Percentiles rank a stretch among this genome's conserved stretches.
Conservation (phyloP, 2,888 invertebrate genomes). For the Hedychridium roseum region DNA sequence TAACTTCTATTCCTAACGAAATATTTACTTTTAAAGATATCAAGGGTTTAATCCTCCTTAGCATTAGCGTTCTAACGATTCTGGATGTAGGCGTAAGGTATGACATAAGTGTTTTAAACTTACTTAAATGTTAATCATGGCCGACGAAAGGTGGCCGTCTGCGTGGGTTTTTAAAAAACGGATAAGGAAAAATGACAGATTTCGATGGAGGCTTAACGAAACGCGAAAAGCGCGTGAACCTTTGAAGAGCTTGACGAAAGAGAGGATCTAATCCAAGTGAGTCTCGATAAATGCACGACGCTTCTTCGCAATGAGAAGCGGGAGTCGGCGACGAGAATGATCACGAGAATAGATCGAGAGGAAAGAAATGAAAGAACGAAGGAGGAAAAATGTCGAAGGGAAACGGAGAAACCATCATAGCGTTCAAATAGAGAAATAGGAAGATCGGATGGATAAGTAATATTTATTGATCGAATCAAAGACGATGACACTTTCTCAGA, state of each 20-base stretch:
- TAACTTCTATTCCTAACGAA: conserved; percentile 38
- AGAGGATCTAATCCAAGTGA: too few species aligned
- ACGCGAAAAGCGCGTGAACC: not conserved
- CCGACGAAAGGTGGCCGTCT: conserved; percentile 5
- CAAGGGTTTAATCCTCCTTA: conserved; percentile 3
- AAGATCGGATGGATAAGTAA: too few species aligned
- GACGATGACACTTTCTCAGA: conserved; percentile 48
- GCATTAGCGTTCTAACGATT: conserved; percentile 10
- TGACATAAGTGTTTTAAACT: conserved; percentile 14
- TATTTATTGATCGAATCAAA: conserved; percentile 56
- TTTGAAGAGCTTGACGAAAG: not conserved
- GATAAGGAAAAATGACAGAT: not conserved
- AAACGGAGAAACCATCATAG: not conserved
- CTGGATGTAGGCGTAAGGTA: conserved; percentile 11
- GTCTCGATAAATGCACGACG: too few species aligned
- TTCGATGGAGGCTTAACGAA: not conserved
- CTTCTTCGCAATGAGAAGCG: too few species aligned
- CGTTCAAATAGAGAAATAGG: not conserved
- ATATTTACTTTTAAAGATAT: conserved; percentile 34
- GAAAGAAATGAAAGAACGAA: too few species aligned
- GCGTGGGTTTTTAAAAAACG: not conserved
- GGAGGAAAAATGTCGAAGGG: too few species aligned
- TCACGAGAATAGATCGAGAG: too few species aligned
- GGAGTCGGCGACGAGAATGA: too few species aligned
- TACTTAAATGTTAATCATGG: conserved; percentile 26